These are phyloP conservation scores for Cossypha niveicapilla DNA, from an alignment of 2,797 vertebrate genomes.

Conservation along the genomic window DNA sequence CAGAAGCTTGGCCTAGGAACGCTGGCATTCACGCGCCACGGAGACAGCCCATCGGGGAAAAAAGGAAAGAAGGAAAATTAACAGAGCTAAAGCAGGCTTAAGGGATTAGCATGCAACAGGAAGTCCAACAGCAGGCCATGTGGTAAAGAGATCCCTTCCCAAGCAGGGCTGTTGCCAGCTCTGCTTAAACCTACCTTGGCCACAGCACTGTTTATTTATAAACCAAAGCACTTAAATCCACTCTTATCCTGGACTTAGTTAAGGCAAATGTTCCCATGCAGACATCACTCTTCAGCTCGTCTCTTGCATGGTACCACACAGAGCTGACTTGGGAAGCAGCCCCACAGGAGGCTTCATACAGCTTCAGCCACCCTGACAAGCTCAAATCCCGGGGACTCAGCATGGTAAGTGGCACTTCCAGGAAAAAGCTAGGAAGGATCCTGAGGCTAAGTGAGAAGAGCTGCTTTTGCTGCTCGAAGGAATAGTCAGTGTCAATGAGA, in stretches of 20 bases:
- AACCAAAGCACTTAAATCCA: conserved; percentile 48
- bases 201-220: conserved; percentile 43
- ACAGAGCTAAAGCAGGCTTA: conserved; percentile 70
- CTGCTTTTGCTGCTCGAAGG: neutral
- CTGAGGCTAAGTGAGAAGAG: neutral
- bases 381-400: neutral
- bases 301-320: neutral
- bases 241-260: conserved; percentile 21
- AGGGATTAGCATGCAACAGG: conserved; percentile 67
- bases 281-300: neutral
- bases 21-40: neutral
- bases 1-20: neutral
- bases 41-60: neutral
- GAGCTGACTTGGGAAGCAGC: neutral
- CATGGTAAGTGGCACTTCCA: neutral
- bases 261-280: neutral
- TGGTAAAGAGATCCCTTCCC: conserved; percentile 55
- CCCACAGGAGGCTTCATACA: neutral
- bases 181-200: conserved; percentile 38
- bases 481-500: neutral
- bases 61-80: conserved; percentile 60
- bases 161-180: conserved; percentile 32
- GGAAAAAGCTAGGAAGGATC: neutral
- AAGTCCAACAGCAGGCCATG: conserved; percentile 60
- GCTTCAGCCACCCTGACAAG: neutral